Evolutionary conservation across 2,113 vertebrate species (phyloP), one percentile per base, ranked within the genome.

Genomic region (Thamnophis sirtalis): DNA sequence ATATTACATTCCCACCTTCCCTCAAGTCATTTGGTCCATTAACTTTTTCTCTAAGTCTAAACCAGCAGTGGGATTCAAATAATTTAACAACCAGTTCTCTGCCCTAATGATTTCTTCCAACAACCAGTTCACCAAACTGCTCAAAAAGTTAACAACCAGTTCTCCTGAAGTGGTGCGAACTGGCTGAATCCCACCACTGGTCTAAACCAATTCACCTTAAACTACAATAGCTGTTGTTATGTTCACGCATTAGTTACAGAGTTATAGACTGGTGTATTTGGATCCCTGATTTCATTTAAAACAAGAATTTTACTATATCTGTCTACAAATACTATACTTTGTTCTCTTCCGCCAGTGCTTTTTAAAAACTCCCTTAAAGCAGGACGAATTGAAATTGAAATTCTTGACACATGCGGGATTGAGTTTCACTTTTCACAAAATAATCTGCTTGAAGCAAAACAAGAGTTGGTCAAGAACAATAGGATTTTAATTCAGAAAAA

Each of bases 401-500:
- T 60, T n/a, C 28, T 60, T 7, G 43, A n/a, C 84, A 86, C 73
- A 84, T 90, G 19, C 7, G 0, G 4, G 50, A 28, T 49, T 89
- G 53, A 68, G 91, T 91, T 96, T 95, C 68, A 84, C 93, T 90
- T 93, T 1, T 85, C 84, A 92, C 38, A 94, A 95, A 89, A 93
- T 93, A 96, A 68, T 89, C 80, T 93, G 93, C 96, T 95, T 96
- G 90, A n/a, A 95, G 55, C 93, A 97, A 96, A 90, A 95, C 53
- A 63, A 63, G 90, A 54, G 96, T 93, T 3, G 93, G 92, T 48
- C 91, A 95, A 86, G 96, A 96, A 94, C 95, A 88, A 60, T 85
- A 95, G 90, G 95, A 54, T 92, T 80, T 89, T 93, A 95, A 96
- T 95, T 96, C 93, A 96, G 33, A 53, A 56, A 55, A 85, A 53